A percentile compares a stretch with the other conserved stretches of the same genome.
phyloP scores from a whole-genome alignment of 2,113 vertebrate genomes.

The Rhodinocichla rosea region DNA sequence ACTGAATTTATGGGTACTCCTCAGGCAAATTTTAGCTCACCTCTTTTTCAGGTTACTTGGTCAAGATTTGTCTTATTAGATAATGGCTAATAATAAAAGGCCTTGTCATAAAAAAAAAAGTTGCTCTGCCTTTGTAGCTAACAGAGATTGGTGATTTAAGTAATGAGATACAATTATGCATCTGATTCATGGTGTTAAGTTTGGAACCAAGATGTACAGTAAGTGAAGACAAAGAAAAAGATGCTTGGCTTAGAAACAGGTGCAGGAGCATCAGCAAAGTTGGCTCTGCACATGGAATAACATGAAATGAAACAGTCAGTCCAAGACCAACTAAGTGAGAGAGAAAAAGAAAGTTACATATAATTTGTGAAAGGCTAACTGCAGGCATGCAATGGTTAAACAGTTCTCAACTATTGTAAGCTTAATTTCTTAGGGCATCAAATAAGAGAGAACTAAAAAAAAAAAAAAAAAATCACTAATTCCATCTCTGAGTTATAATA shows the following conservation, averaged over 20 bases:
- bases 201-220: neutral
- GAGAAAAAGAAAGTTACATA: neutral
- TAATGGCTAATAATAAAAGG: conserved; percentile 24
- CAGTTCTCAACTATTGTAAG: neutral
- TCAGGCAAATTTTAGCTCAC: neutral
- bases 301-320: neutral
- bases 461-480: neutral
- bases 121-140: neutral
- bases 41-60: conserved; percentile 6
- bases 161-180: conserved; percentile 9
- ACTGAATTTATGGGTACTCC: neutral
- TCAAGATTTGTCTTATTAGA: conserved; percentile 33
- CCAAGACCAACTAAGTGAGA: neutral
- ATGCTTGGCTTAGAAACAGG: neutral
- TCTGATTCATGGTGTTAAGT: neutral
- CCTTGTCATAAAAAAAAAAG: neutral
- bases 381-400: neutral
- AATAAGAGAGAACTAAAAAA: neutral
- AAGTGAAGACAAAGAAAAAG: neutral
- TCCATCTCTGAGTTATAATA: neutral
- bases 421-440: neutral
- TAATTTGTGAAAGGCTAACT: neutral
- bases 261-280: neutral
- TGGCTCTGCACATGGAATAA: neutral
- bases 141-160: neutral